phyloP scores from a whole-genome alignment of 2,797 vertebrate genomes.

The Rachycentron canadum region DNA sequence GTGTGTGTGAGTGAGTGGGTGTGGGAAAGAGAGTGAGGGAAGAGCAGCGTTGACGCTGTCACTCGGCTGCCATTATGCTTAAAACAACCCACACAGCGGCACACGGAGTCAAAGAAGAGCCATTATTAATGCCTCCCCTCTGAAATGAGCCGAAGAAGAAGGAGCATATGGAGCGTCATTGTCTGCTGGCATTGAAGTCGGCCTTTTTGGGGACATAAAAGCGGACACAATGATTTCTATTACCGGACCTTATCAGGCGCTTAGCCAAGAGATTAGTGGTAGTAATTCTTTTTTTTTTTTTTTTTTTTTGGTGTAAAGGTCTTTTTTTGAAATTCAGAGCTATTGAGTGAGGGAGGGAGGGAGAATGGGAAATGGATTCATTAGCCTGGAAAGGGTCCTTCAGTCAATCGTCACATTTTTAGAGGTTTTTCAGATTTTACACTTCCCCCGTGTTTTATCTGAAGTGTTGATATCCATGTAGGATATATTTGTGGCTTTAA shows the following conservation, averaged over 20 bases:
- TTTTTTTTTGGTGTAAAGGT: slow-evolving; percentile 53
- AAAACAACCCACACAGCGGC: slow-evolving; percentile 61
- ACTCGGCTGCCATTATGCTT: slow-evolving; percentile 61
- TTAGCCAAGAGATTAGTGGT: slow-evolving; percentile 64
- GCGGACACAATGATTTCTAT: slow-evolving; percentile 70
- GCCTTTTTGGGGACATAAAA: slow-evolving; percentile 64
- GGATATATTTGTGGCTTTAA: no score
- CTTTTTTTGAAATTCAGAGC: slow-evolving; percentile 49
- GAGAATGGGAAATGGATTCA: slow-evolving; percentile 37
- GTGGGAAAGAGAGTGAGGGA: slow-evolving; percentile 40
- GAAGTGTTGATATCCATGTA: no score
- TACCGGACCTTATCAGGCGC: slow-evolving; percentile 69
- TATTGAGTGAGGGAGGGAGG: slow-evolving; percentile 26
- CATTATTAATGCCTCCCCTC: slow-evolving; percentile 62
- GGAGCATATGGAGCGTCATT: slow-evolving; percentile 41
- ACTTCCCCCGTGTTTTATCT: no score
- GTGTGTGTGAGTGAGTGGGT: slow-evolving; percentile 21
- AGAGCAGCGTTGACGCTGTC: slow-evolving; percentile 55
- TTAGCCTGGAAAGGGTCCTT: slow-evolving; percentile 41
- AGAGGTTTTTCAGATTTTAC: no score
- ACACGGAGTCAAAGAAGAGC: slow-evolving; percentile 59
- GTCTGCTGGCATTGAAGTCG: slow-evolving; percentile 52
- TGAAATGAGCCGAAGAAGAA: slow-evolving; percentile 59
- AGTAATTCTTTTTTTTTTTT: slow-evolving; percentile 62
- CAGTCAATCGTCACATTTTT: slow-evolving; percentile 38